Evolutionary conservation across 37 sponge, comb jelly and placozoan genomes (phyloP), one percentile per base, ranked within the genome.

Genomic region (Petrosia ficiformis): DNA sequence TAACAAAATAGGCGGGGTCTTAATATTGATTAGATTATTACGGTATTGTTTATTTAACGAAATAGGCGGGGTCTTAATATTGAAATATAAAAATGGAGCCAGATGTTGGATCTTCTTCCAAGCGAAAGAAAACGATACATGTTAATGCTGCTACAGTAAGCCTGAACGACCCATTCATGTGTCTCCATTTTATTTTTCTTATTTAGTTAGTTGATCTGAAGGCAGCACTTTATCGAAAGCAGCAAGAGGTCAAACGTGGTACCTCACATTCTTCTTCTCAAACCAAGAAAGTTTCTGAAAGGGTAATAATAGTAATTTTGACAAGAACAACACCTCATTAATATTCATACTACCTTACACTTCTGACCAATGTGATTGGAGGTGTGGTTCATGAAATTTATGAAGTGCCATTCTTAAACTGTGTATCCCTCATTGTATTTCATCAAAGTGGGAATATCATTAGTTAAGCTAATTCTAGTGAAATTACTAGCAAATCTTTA

Each of bases 191-290:
- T 64, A 8, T 4, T 72, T 8, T 3, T 28, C 31, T 5, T 80
- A 24, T 39, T 2, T 44, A 92, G 93, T 67, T 92, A 8, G 89
- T 92, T n/a, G 89, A 84, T 57, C 67, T 92, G 59, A 92, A 92
- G 57, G 93, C 93, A 38, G 88, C 82, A 10, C 70, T 92, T 43
- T 92, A 60, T 35, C 70, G 68, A 14, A 92, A 84, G 65, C 80
- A 76, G 42, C 74, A 76, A 57, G 82, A 87, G 66, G 68, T 59
- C n/a, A 80, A 68, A 8, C 72, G 67, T 21, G 66, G 61, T 54
- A 70, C 56, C 37, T 30, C 43, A 21, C 24, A 4, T 34, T 68
- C 41, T 38, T 42, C 14, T 5, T 25, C 22, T 3, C 24, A 1
- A n/a, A 64, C 44, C 4, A 83, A 65, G 33, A 38, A 48, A 29